Conservation (phyloP, 2,113 vertebrate genomes). For the Natator depressus region DNA sequence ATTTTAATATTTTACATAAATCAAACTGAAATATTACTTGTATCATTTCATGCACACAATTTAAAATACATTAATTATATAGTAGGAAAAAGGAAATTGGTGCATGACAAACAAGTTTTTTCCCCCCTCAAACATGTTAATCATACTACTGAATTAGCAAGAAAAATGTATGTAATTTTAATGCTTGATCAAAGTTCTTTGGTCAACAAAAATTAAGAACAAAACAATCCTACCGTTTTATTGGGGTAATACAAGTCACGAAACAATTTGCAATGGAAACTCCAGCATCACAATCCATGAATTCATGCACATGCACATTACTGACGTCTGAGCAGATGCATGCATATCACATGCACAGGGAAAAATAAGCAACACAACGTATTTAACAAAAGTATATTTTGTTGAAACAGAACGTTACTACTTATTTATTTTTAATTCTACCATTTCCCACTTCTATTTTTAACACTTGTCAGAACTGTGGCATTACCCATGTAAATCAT, state of each 20-base stretch:
- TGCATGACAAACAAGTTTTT: slow-evolving; percentile 1
- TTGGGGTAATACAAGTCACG: slow-evolving; percentile 63
- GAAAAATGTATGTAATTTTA: slow-evolving; percentile 23
- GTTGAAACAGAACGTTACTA: background rate
- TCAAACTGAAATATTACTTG: slow-evolving; percentile 24
- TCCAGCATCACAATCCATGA: slow-evolving; percentile 54
- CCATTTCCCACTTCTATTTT: background rate
- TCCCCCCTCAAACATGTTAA: background rate
- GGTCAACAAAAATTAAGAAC: slow-evolving; percentile 32
- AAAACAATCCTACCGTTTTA: slow-evolving; percentile 65
- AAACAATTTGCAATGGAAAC: slow-evolving; percentile 67
- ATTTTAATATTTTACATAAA: slow-evolving; percentile 10
- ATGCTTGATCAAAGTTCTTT: slow-evolving; percentile 9
- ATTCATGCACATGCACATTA: slow-evolving; percentile 80
- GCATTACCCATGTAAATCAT: slow-evolving; percentile 2
- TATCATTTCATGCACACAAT: slow-evolving; percentile 46
- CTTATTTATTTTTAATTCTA: slow-evolving; percentile 15
- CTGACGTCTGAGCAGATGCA: slow-evolving; percentile 59
- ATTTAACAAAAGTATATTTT: slow-evolving; percentile 13
- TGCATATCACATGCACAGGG: slow-evolving; percentile 64
- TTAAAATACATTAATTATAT: background rate
- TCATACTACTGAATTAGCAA: slow-evolving; percentile 23
- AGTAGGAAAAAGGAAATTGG: slow-evolving; percentile 6
- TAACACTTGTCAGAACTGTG: background rate
- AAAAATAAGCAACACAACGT: slow-evolving; percentile 67